Evolutionary conservation across 2,888 invertebrate genomes (phyloP).

Genomic region (Blera fallax): DNA sequence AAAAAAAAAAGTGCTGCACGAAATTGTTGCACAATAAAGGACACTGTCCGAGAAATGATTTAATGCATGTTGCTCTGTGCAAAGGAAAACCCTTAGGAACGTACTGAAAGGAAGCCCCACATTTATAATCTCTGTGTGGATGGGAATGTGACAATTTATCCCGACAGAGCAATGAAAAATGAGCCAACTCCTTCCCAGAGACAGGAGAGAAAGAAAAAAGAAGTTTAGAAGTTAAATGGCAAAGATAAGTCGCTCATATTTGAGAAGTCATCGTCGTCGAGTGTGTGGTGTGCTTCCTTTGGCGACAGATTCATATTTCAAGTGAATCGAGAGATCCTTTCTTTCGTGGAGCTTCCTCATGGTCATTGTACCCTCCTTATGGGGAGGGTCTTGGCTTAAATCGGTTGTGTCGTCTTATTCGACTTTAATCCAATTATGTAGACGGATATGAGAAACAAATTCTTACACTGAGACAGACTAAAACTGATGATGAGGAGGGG

Average conservation of each 20-base stretch:
- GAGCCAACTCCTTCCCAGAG: slow-evolving; percentile 36
- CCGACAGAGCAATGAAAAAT: slow-evolving; percentile 46
- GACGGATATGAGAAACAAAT: slow-evolving; percentile 53
- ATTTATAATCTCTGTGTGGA: slow-evolving; percentile 51
- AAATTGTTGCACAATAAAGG: slow-evolving; percentile 27
- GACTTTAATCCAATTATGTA: slow-evolving; percentile 51
- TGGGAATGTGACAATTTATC: slow-evolving; percentile 45
- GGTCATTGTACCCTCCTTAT: background rate
- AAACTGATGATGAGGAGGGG: too few species aligned
- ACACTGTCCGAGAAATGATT: slow-evolving; percentile 54
- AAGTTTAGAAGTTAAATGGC: slow-evolving; percentile 31
- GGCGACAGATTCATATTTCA: slow-evolving; percentile 15
- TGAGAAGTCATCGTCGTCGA: too few species aligned
- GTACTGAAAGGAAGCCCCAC: slow-evolving; percentile 29
- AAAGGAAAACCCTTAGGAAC: background rate
- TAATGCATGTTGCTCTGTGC: slow-evolving; percentile 29
- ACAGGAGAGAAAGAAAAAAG: background rate
- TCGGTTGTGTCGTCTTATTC: slow-evolving; percentile 14
- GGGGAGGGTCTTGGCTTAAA: background rate
- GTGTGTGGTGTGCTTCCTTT: slow-evolving; percentile 5
- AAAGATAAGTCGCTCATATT: background rate
- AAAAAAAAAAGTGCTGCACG: too few species aligned
- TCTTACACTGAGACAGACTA: slow-evolving; percentile 2
- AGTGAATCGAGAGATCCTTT: slow-evolving; percentile 1
- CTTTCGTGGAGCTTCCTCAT: background rate